phyloP scores from a whole-genome alignment of 2,888 invertebrate genomes.

The Cephus runcator region DNA sequence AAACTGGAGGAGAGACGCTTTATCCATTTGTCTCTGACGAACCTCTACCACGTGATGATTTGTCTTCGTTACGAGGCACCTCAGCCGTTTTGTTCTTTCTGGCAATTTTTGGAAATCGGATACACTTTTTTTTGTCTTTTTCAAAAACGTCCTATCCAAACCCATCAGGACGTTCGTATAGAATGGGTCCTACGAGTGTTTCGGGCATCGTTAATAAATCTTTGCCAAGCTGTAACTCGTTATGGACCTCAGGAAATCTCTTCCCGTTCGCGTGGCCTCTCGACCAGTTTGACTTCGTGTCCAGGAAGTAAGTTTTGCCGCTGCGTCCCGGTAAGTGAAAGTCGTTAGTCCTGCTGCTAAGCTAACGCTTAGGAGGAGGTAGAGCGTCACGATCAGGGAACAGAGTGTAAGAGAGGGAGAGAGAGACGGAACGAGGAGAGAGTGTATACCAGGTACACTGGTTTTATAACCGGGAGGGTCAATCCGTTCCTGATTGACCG shows the following conservation, averaged over 20 bases:
- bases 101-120: not conserved
- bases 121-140: not conserved
- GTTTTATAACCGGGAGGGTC: slow-evolving; percentile 13
- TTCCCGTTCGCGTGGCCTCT: not conserved
- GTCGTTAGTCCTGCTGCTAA: slow-evolving; percentile 41
- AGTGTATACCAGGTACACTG: slow-evolving; percentile 12
- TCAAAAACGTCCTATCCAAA: not conserved
- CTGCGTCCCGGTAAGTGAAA: slow-evolving; percentile 45
- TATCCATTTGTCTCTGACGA: not conserved
- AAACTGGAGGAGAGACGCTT: not conserved
- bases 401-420: slow-evolving; percentile 15
- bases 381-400: slow-evolving; percentile 17
- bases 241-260: not conserved
- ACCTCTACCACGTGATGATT: not conserved
- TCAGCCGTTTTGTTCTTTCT: not conserved
- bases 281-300: slow-evolving; percentile 11
- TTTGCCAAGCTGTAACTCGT: not conserved
- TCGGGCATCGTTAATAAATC: not conserved
- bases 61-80: not conserved
- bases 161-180: not conserved
- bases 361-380: slow-evolving; percentile 6
- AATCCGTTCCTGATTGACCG: slow-evolving; percentile 7
- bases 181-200: not conserved
- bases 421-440: slow-evolving; percentile 6
- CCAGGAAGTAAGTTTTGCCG: slow-evolving; percentile 50